Evolutionary conservation across 2,797 vertebrate genomes (phyloP), one percentile per base, ranked within the genome.

Genomic region (Tiaroga cobitis): DNA sequence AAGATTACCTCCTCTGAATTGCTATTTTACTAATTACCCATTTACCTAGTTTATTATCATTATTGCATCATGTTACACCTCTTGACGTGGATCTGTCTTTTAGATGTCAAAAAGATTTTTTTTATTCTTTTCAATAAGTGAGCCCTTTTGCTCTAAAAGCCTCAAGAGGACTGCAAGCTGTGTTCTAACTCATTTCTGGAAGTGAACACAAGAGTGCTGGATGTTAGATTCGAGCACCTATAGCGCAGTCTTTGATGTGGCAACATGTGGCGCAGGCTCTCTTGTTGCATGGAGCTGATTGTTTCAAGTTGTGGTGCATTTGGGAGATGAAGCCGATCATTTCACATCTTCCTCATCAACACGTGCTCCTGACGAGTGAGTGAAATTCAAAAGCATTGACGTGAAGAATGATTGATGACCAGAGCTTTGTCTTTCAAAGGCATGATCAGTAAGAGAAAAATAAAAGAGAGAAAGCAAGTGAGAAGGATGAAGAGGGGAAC

Each of bases 41-140:
- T 82, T 29, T 87, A 87, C 46, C 65, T 37, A 43, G n/a, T 83
- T 65, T 61, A 21, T 29, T 29, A 18, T 41, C 73, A 56, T 59
- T 24, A 51, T 86, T 85, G 81, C 80, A 85, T 78, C 2, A 65
- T 74, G 81, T 75, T 37, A 70, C 63, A 87, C 87, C 78, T 87
- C 81, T 65, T 72, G 88, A 84, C 82, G 89, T 84, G 83, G 86
- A 91, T 92, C 92, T 84, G 76, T 90, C 89, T 92, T 92, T 91
- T 89, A 92, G 90, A 92, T 90, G 91, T 89, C 39, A 81, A 91
- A 92, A 90, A 90, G 70, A 85, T 88, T 83, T 51, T 80, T 90
- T 92, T 91, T 90, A 90, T 87, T 88, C 75, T 84, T 82, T 85
- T 94, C 86, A 93, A 94, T 93, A 93, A 94, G 93, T 84, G 93